phyloP scores from a whole-genome alignment of 2,797 vertebrate genomes.

The Dipus sagitta region DNA sequence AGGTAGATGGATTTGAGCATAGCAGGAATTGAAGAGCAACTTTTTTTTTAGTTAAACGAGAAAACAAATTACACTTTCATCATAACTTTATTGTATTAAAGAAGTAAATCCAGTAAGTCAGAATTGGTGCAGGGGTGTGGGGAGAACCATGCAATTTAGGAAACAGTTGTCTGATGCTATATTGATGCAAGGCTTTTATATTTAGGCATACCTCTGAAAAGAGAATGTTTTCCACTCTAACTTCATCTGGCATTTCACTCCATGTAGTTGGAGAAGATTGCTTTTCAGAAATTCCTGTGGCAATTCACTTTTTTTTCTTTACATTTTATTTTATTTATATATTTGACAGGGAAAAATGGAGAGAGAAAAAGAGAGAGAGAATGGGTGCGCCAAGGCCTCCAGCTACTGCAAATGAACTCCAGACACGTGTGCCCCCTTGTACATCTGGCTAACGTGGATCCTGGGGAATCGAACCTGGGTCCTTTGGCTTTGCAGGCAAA shows the following conservation, averaged over 20 bases:
- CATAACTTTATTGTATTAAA: background rate
- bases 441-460: no score
- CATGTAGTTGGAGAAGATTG: background rate
- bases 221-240: background rate
- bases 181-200: background rate
- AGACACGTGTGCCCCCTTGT: no score
- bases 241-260: background rate
- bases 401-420: no score
- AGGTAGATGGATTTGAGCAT: background rate
- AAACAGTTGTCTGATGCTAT: constrained; percentile 7
- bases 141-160: background rate
- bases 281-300: background rate
- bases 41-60: background rate
- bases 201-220: constrained; percentile 5
- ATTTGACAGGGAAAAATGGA: no score
- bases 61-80: background rate
- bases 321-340: no score
- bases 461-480: no score
- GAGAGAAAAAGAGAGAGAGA: no score
- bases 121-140: background rate
- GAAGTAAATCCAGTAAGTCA: background rate
- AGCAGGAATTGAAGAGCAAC: background rate
- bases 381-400: no score
- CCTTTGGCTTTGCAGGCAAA: no score
- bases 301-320: background rate